Base-by-base conservation (phyloP, 2,113 vertebrate genomes). In the Uropsilus gracilis region DNA sequence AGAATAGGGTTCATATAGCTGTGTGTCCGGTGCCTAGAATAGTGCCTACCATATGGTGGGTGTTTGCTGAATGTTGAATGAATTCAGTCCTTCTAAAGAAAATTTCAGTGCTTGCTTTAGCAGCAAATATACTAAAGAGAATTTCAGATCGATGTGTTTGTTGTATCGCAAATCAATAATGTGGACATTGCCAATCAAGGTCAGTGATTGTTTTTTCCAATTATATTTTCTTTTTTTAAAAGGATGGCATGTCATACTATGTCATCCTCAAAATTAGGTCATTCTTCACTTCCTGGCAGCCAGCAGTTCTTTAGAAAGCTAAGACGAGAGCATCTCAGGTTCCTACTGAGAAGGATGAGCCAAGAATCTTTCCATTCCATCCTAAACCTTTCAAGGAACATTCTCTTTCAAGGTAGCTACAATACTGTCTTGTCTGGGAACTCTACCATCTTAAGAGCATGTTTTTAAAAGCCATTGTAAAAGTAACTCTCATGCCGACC, bases 251-350 rank as follows among this genome's bases (percentile, higher is more conserved):
- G 61, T 59, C 83, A 95, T 37, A 14, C 61, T 76, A 61, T 39
- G 39, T 91, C 93, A 94, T 71, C 59, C 50, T 94, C 50, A 86
- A 93, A 97, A 92, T 50, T 77, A 95, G 90, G 81, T 87, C 87
- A 81, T 50, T 48, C 13, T 69, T n/a, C n/a, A 82, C 12, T 17
- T 81, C 89, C 86, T 78, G 77, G 76, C 11, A 66, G 44, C 57
- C 78, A 91, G n/a, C 28, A 84, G n/a, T 63, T 37, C 37, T 72
- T 44, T 66, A 63, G 86, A 81, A 46, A 86, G 73, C 76, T 82
- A 46, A 87, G 39, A 39, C 76, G 46, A 92, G 64, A 78, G 55
- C 64, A 42, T 89, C 42, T 68, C 78, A 48, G 76, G 44, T 86
- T 95, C 26, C 95, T 37, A 24, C 11, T 91, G 68, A 90, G 37